phyloP scores from a whole-genome alignment of 2,888 invertebrate species.

The Macrosiphum euphorbiae region DNA sequence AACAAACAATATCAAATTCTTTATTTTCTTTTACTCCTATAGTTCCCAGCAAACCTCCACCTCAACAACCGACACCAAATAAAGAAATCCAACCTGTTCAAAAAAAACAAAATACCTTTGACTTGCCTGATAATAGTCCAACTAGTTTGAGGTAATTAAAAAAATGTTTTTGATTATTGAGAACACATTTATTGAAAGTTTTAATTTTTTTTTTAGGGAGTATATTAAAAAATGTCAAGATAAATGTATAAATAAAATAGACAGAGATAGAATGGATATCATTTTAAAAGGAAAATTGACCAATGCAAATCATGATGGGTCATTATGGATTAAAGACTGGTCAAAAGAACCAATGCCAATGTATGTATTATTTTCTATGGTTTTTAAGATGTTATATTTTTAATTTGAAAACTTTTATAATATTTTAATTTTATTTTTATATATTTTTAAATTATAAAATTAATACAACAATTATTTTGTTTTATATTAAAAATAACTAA shows the following conservation, averaged over 20 bases:
- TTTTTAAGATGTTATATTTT: neutral
- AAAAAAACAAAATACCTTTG: constrained; percentile 65
- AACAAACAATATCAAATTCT: constrained; percentile 26
- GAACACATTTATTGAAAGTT: neutral
- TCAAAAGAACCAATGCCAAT: constrained; percentile 90
- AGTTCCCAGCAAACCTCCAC: constrained; percentile 39
- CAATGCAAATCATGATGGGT: constrained; percentile 88
- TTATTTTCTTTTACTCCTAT: constrained; percentile 54
- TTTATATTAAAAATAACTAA: neutral
- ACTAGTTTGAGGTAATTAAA: constrained; percentile 53
- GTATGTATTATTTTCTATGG: constrained; percentile 66
- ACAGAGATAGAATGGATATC: constrained; percentile 94
- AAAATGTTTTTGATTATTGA: constrained; percentile 14
- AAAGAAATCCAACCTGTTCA: constrained; percentile 60
- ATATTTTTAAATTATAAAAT: neutral
- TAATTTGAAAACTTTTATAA: neutral
- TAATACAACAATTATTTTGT: neutral
- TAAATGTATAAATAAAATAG: constrained; percentile 87
- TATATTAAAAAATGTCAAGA: constrained; percentile 94
- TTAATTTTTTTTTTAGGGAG: constrained; percentile 69
- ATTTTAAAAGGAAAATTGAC: constrained; percentile 95
- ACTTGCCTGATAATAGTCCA: constrained; percentile 61
- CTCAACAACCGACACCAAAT: neutral
- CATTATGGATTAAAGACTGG: constrained; percentile 94
- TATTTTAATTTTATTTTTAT: neutral